phyloP scores from a whole-genome alignment of 2,113 vertebrate species.

The Gobio gobio region DNA sequence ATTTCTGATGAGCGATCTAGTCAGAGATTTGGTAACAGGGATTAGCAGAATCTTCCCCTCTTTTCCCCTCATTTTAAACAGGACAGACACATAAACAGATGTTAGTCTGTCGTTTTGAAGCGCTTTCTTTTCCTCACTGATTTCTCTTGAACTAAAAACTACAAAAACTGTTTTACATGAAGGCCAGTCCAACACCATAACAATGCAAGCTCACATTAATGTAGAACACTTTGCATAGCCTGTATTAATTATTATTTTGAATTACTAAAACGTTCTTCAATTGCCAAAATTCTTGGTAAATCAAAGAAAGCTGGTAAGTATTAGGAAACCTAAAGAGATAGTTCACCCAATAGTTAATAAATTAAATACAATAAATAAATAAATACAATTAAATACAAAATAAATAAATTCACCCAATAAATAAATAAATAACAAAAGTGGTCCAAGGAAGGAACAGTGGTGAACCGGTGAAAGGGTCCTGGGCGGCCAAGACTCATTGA shows the following conservation, averaged over 20 bases:
- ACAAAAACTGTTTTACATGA: not conserved
- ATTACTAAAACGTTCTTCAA: not conserved
- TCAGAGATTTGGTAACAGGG: conserved; percentile 58
- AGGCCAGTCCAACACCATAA: not conserved
- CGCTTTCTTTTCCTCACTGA: not conserved
- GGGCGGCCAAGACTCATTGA: too few relatives aligned
- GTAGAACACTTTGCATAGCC: too few relatives aligned
- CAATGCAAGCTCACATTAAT: not conserved
- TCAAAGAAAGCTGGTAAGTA: too few relatives aligned
- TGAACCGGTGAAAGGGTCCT: too few relatives aligned
- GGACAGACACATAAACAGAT: conserved; percentile 32
- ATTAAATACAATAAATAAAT: not conserved
- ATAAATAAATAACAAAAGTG: not conserved
- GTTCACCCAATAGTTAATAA: not conserved
- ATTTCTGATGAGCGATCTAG: conserved; percentile 62
- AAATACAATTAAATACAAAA: too few relatives aligned
- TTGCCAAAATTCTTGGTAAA: not conserved
- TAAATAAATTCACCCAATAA: too few relatives aligned
- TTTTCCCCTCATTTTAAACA: conserved; percentile 5
- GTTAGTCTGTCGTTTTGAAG: conserved; percentile 16
- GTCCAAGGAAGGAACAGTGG: too few relatives aligned
- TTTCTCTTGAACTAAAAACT: not conserved
- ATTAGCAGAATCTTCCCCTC: conserved; percentile 58
- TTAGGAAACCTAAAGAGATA: too few relatives aligned
- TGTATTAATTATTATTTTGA: not conserved